These are phyloP conservation scores for Brachionus paranguensis DNA, from an alignment of 1,140 invertebrate species.

Conservation along the genomic window DNA sequence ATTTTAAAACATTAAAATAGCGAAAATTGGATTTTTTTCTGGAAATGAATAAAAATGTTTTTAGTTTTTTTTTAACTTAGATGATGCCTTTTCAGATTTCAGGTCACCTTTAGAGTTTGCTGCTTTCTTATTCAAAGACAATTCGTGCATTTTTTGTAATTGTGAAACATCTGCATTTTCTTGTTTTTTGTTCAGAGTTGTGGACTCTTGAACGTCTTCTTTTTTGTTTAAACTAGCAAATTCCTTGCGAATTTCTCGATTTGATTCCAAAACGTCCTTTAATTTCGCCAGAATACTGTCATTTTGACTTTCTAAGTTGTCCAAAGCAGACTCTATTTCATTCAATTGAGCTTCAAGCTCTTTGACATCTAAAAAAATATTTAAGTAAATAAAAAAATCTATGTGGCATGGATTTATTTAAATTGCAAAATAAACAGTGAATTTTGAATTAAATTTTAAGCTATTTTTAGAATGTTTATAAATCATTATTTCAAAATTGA, in stretches of 20 bases:
- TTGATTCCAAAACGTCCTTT: slow-evolving; percentile 35
- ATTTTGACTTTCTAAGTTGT: slow-evolving; percentile 33
- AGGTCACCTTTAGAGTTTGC: neutral
- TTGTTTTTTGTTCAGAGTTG: neutral
- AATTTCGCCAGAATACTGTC: slow-evolving; percentile 1
- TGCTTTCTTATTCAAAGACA: neutral
- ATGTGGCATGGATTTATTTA: neutral
- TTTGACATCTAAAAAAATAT: neutral
- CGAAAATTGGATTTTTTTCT: too few species aligned
- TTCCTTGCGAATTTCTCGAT: slow-evolving; percentile 36
- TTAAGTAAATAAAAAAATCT: neutral
- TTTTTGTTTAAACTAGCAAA: neutral
- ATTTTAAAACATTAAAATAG: neutral
- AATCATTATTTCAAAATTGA: neutral
- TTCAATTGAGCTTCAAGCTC: slow-evolving; percentile 32
- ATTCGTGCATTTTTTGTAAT: slow-evolving; percentile 21
- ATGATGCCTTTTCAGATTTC: neutral
- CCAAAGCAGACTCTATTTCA: slow-evolving; percentile 35
- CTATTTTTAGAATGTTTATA: neutral
- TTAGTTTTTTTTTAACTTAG: slow-evolving; percentile 26
- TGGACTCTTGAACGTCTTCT: neutral
- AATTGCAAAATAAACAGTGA: neutral
- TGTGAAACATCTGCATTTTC: neutral
- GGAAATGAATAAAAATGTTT: neutral
- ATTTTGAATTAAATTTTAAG: too few species aligned